A percentile compares a stretch with the other conserved stretches of the same genome.
Evolutionary conservation across 2,888 invertebrate species (phyloP).

Genomic region (Pseudococcus jackbeardsleyi): DNA sequence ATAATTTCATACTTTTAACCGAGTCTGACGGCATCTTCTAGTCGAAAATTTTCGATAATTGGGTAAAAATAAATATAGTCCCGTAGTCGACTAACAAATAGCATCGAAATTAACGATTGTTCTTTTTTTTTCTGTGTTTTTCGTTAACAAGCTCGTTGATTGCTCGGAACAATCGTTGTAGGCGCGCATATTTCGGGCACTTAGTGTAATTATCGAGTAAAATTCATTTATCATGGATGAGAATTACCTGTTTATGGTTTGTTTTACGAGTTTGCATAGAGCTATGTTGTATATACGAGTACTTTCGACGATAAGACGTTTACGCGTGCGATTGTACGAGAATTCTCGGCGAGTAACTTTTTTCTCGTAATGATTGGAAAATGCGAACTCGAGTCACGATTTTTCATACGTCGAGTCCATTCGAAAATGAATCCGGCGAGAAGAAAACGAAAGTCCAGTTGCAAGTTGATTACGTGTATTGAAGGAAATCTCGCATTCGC

Average conservation of each 20-base stretch:
- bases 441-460: slow-evolving; percentile 21
- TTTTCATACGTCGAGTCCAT: neutral
- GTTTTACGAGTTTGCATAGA: neutral
- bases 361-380: slow-evolving; percentile 22
- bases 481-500: neutral
- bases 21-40: neutral
- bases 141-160: neutral
- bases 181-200: neutral
- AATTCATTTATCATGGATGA: slow-evolving; percentile 9
- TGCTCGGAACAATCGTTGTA: neutral
- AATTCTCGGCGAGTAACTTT: neutral
- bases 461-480: neutral
- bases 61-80: neutral
- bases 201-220: slow-evolving; percentile 1
- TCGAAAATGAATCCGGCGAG: neutral
- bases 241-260: slow-evolving; percentile 2
- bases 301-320: neutral
- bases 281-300: neutral
- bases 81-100: neutral
- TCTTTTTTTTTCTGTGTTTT: neutral
- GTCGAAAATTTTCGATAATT: neutral
- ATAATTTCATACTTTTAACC: neutral
- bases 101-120: neutral
- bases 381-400: neutral
- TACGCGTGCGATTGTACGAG: neutral